Base-by-base conservation (phyloP, 2,888 invertebrate species). In the Disparrhopalites patrizii region DNA sequence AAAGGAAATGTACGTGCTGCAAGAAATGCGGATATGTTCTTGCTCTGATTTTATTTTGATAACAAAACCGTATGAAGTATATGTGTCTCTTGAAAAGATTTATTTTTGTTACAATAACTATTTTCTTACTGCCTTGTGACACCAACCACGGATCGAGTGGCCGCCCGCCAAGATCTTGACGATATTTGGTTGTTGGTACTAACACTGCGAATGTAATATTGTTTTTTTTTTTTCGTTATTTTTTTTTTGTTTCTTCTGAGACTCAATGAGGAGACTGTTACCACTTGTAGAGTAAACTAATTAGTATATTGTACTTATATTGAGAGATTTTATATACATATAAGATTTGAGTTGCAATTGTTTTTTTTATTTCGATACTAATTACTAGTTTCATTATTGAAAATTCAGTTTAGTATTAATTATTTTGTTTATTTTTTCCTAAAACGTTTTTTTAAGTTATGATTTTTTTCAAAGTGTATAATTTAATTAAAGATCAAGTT, bases 181-280 rank as follows among this genome's bases (percentile, higher is more conserved):
- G n/a, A n/a, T n/a, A n/a, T n/a, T n/a, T n/a, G n/a, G n/a, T n/a
- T n/a, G n/a, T 65, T 73, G 73, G 71, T 73, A 73, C 68, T 72
- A 74, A 74, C 74, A 72, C 74, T 74, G 74, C 72, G 72, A 74
- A 71, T 71, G 69, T 69, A 69, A 68, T 66, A n/a, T n/a, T n/a
- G n/a, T n/a, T n/a, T n/a, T n/a, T n/a, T n/a, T n/a, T n/a, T n/a
- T n/a, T n/a, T n/a, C n/a, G n/a, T n/a, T n/a, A n/a, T n/a, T n/a
- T n/a, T n/a, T n/a, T n/a, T n/a, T n/a, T n/a, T n/a, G n/a, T n/a
- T n/a, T n/a, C n/a, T n/a, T n/a, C n/a, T n/a, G n/a, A 68, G 68
- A 67, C 66, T 64, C 40, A 18, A 65, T 62, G 55, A 60, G 55
- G 51, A 55, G 58, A 25, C 25, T 52, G 36, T 36, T 25, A 50